Conservation (phyloP, 2,797 vertebrate species). For the Malurus splendens region DNA sequence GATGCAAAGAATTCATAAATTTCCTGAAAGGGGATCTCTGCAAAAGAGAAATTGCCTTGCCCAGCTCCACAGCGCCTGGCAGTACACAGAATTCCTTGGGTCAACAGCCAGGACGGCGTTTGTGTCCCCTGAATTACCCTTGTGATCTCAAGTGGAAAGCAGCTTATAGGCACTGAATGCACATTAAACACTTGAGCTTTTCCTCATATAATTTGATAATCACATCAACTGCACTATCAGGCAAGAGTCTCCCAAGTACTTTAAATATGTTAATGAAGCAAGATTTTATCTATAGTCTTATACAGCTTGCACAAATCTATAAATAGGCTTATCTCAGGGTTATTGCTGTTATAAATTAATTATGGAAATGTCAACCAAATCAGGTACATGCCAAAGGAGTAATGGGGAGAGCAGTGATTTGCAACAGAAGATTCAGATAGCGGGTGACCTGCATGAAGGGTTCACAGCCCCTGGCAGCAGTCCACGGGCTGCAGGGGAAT, state of each 20-base stretch:
- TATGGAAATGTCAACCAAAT: slow-evolving; percentile 79
- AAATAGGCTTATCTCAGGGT: slow-evolving; percentile 72
- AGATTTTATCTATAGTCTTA: slow-evolving; percentile 72
- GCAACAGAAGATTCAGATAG: slow-evolving; percentile 63
- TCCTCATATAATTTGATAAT: slow-evolving; percentile 43
- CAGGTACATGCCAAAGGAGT: slow-evolving; percentile 75
- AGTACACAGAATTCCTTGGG: background rate
- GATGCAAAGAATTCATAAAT: slow-evolving; percentile 17
- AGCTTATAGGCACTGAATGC: slow-evolving; percentile 3
- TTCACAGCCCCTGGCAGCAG: slow-evolving; percentile 77
- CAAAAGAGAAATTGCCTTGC: background rate
- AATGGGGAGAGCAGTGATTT: slow-evolving; percentile 74
- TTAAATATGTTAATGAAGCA: slow-evolving; percentile 67
- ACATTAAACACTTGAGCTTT: slow-evolving; percentile 31
- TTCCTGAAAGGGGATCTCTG: background rate
- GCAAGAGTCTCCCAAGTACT: slow-evolving; percentile 65
- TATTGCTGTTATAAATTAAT: slow-evolving; percentile 76
- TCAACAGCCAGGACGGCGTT: slow-evolving; percentile 25
- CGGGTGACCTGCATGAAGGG: slow-evolving; percentile 66
- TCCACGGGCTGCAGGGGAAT: slow-evolving; percentile 63
- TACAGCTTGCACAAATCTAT: slow-evolving; percentile 69
- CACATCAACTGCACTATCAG: slow-evolving; percentile 45
- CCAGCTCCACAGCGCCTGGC: background rate
- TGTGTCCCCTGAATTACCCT: slow-evolving; percentile 37
- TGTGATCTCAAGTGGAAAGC: slow-evolving; percentile 52